Base-by-base conservation (phyloP, 64 coral and sea anemone genomes). In the Dendronephthya gigantea region DNA sequence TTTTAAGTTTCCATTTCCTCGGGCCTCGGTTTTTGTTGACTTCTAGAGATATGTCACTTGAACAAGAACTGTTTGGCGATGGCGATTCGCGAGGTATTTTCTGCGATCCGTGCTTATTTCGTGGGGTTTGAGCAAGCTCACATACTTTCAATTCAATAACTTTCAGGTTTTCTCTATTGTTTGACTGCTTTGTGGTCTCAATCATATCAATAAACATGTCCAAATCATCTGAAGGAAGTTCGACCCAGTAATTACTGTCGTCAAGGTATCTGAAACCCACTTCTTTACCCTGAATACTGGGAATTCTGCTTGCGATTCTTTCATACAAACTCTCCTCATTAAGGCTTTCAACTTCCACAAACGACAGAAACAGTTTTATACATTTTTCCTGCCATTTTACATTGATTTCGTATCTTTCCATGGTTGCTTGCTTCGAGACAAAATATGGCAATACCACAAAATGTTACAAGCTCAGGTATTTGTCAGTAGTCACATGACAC, bases 81-180 rank as follows among this genome's bases (percentile, higher is more conserved):
- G 87, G 81, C 35, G 87, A 88, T 35, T 15, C 41, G 4, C 23
- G 35, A 79, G 50, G 23, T 39, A 48, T 34, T 49, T 88, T 88
- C 13, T 88, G 33, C 41, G 82, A 89, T 83, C 6, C 36, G 29
- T 51, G 23, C 0, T 35, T 34, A 36, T 48, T 58, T 89, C 55
- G 72, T 13, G 79, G 33, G 35, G 81, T 68, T 83, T 51, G 75
- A 4, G 51, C 40, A 56, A 83, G 75, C 19, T 49, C 81, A 22
- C 50, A 50, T 35, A 65, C 37, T 62, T 88, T 88, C 15, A 89
- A 48, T 23, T 88, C 65, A 28, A 59, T 62, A 23, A 88, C 49
- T 28, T 88, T 88, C 17, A 88, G 55, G 37, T 89, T 89, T 89
- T 89, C 88, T 47, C 87, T n/a, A n/a, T 48, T 82, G 39, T n/a